A percentile compares a stretch with the other conserved stretches of the same genome.
These are phyloP conservation scores for Cacatua alba DNA, from an alignment of 2,113 vertebrate species.

Conservation along the genomic window DNA sequence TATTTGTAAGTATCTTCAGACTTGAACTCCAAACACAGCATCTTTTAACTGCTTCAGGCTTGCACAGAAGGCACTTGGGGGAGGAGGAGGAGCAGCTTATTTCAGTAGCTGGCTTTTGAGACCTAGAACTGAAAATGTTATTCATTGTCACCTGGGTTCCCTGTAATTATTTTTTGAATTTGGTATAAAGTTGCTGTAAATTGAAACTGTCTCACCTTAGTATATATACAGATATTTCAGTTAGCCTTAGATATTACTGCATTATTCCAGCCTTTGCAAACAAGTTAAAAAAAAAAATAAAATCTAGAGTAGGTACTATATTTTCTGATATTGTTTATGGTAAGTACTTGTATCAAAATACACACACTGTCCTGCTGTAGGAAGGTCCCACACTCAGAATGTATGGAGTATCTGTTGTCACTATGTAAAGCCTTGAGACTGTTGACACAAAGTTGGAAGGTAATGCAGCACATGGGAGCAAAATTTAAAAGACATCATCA, in stretches of 20 bases:
- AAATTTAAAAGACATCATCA: background rate
- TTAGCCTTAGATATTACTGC: background rate
- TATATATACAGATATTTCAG: background rate
- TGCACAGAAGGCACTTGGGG: background rate
- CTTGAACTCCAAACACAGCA: background rate
- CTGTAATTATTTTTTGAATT: background rate
- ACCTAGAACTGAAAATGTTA: background rate
- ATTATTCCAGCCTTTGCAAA: background rate
- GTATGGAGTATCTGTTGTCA: background rate
- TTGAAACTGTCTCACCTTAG: background rate
- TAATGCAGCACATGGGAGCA: background rate
- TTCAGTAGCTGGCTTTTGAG: background rate
- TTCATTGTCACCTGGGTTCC: background rate
- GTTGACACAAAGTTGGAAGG: background rate
- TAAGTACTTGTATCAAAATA: background rate
- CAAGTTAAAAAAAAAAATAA: background rate
- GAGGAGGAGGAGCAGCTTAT: background rate
- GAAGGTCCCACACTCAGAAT: background rate
- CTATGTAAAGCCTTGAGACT: background rate
- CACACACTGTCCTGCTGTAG: background rate
- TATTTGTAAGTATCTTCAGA: background rate
- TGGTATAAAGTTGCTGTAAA: background rate
- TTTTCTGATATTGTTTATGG: background rate
- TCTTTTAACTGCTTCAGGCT: background rate
- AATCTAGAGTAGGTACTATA: background rate